Conservation (phyloP, 2,888 invertebrate genomes). For the Dasypogon diadema region DNA sequence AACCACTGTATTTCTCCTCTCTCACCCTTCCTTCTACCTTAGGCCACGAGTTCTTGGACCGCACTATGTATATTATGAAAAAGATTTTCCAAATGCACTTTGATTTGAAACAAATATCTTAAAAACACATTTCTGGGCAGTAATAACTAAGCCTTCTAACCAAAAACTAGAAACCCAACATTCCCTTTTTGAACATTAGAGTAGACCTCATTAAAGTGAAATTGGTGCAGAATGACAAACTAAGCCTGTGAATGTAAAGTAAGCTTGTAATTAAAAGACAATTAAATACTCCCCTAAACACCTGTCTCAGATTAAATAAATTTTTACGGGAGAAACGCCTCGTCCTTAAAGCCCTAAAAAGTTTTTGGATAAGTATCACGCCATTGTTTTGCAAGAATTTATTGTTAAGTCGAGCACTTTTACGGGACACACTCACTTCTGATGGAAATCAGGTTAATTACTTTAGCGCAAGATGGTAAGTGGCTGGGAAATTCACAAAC, state of each 20-base stretch:
- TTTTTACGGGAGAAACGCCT: conserved; percentile 29
- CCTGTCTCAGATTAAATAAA: conserved; percentile 51
- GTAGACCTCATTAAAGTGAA: conserved; percentile 50
- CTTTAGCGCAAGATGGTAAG: conserved; percentile 8
- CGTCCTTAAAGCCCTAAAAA: conserved; percentile 18
- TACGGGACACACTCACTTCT: no score
- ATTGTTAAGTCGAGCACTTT: no score
- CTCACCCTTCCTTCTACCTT: no score
- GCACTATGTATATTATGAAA: no score
- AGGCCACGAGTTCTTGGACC: no score
- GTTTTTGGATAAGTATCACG: conserved; percentile 48
- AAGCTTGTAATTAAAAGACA: conserved; percentile 52
- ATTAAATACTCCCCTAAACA: conserved; percentile 51
- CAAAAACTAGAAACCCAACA: no score
- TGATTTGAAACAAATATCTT: no score
- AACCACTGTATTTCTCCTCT: no score
- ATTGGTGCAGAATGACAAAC: conserved; percentile 44
- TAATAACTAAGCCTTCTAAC: no score
- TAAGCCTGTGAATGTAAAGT: conserved; percentile 42
- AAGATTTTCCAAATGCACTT: no score
- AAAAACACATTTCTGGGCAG: no score
- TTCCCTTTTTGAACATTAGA: conserved; percentile 41
- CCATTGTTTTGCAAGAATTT: not conserved
- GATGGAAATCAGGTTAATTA: conserved; percentile 26
- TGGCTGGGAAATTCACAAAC: not conserved